phyloP scores from a whole-genome alignment of 2,113 vertebrate species.

The Oriolus oriolus region DNA sequence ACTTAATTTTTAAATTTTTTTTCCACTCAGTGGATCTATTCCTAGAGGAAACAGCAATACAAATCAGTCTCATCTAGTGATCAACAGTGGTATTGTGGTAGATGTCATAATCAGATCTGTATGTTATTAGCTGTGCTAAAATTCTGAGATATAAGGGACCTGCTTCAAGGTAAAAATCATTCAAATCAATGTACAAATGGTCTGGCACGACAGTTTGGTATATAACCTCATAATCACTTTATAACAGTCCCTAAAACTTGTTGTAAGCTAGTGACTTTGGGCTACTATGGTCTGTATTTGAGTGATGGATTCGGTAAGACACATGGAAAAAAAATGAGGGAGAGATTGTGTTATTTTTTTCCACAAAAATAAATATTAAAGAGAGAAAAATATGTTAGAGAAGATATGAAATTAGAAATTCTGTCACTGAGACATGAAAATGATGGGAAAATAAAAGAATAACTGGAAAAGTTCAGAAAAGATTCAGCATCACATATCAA shows the following conservation, averaged over 20 bases:
- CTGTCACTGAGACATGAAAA: background rate
- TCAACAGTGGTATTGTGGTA: background rate
- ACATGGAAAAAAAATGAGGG: background rate
- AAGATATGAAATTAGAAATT: background rate
- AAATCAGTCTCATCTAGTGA: accelerated
- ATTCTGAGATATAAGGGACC: background rate
- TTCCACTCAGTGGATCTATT: background rate
- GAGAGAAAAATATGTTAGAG: background rate
- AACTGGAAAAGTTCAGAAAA: background rate
- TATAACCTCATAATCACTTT: background rate
- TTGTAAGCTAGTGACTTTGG: background rate
- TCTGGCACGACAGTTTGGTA: background rate
- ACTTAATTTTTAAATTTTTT: background rate
- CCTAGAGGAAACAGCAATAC: background rate
- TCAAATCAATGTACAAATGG: background rate
- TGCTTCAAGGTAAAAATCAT: background rate
- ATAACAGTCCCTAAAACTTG: background rate
- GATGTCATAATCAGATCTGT: background rate
- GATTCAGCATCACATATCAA: background rate
- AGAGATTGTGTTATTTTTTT: background rate
- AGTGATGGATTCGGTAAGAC: background rate
- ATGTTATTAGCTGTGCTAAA: background rate
- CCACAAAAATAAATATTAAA: background rate
- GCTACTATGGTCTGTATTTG: background rate
- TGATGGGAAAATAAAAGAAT: background rate